Base-by-base conservation (phyloP, 2,113 vertebrate species). In the Acinonyx jubatus region DNA sequence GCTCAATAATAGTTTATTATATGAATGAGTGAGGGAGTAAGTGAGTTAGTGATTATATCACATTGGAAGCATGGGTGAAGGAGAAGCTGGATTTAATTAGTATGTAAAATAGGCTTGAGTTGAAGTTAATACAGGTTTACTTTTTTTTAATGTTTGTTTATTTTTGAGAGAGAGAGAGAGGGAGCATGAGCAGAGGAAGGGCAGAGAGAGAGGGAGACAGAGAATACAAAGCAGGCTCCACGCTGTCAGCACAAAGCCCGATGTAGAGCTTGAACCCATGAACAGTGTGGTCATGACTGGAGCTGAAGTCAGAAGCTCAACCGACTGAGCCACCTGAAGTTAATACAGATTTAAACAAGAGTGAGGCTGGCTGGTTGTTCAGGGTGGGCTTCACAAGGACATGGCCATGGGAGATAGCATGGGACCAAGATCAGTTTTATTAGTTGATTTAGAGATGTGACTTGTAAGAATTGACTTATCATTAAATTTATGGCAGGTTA, bases 331-430 rank as follows among this genome's bases (percentile, higher is more conserved):
- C 57, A 61, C 57, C 57, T 90, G 11, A 55, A 74, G 1, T 83
- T 63, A 68, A 74, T 73, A 87, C 12, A 66, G 52, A 65, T 90
- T 95, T 83, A 68, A 96, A 18, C 38, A 87, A 71, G 91, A 78
- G 13, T 31, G 63, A 87, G 55, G 52, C 69, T 88, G 25, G 15
- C 29, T 93, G 33, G 13, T 55, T 66, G 18, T 76, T 90, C 12
- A 7, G 15, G 18, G 95, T 74, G 31, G 15, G 73, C 19, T 27
- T 79, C 13, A 14, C 9, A 48, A 71, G 25, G 66, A 96, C 73
- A 66, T 55, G 66, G 61, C 27, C 27, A 45, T 87, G 41, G 23
- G 84, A 10, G n/a, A 84, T 81, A 78, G 50, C 45, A 78, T 5
- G 12, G 36, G 29, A 89, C 36, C 89, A 48, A 83, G 94, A 73